These are phyloP conservation scores for Paracentrotus lividus DNA, from an alignment of 53 echinoderm and acorn worm genomes.

Conservation along the genomic window DNA sequence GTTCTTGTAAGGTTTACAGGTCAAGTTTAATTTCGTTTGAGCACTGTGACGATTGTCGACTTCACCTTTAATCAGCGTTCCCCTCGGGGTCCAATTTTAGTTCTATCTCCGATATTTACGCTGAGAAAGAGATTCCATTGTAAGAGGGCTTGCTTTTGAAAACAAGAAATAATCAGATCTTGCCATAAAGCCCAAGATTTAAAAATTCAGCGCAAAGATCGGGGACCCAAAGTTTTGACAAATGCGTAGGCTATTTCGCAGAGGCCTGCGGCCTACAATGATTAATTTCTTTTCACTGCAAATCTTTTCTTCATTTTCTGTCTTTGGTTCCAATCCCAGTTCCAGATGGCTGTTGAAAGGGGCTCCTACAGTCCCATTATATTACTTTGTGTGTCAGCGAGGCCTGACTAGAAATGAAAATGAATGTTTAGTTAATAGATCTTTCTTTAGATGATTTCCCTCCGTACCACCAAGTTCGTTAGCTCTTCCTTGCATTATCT, in stretches of 20 bases:
- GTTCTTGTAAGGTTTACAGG: slow-evolving; percentile 41
- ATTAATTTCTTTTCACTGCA: slow-evolving; percentile 49
- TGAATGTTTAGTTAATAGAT: slow-evolving; percentile 58
- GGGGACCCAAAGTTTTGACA: slow-evolving; percentile 30
- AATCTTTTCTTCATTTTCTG: slow-evolving; percentile 33
- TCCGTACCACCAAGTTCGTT: slow-evolving; percentile 33
- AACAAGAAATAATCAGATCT: slow-evolving; percentile 2
- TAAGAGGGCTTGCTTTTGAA: background rate
- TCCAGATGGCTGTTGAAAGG: slow-evolving; percentile 24
- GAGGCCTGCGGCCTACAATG: slow-evolving; percentile 18
- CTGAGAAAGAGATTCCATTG: slow-evolving; percentile 48
- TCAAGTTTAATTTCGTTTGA: slow-evolving; percentile 47
- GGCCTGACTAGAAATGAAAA: slow-evolving; percentile 42
- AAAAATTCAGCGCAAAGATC: background rate
- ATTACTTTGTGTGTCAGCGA: slow-evolving; percentile 32
- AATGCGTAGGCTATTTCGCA: slow-evolving; percentile 35
- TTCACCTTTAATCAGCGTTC: slow-evolving; percentile 34
- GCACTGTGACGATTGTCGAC: slow-evolving; percentile 10
- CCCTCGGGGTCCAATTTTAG: slow-evolving; percentile 40
- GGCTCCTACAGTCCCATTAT: slow-evolving; percentile 27
- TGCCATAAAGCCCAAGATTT: background rate
- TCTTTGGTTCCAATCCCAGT: background rate
- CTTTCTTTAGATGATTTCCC: slow-evolving; percentile 41
- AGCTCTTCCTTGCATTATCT: slow-evolving; percentile 40
- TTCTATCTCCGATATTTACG: slow-evolving; percentile 23